phyloP scores from a whole-genome alignment of 2,888 invertebrate species.

The Rhorus exstirpatorius region DNA sequence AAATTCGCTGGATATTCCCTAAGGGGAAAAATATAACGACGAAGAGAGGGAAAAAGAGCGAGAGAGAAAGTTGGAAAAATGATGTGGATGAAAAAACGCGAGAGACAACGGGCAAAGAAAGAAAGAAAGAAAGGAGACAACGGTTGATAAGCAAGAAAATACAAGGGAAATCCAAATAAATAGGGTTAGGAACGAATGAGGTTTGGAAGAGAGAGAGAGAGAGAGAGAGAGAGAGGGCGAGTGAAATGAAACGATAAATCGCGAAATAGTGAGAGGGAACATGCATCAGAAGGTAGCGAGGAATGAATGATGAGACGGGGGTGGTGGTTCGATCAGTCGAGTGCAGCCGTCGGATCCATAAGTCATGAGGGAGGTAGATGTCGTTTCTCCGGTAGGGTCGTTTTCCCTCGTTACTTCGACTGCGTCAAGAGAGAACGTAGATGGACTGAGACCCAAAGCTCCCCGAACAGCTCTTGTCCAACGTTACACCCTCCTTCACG shows the following conservation, averaged over 20 bases:
- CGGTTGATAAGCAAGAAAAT: neutral
- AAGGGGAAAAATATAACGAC: conserved; percentile 9
- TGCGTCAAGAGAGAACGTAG: neutral
- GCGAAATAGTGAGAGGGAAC: conserved; percentile 22
- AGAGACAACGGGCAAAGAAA: neutral
- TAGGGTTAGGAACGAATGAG: conserved; percentile 10
- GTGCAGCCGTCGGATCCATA: conserved; percentile 78
- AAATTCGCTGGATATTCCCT: conserved; percentile 40
- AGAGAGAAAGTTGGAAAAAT: neutral
- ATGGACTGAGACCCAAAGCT: conserved; percentile 1
- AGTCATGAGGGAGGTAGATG: conserved; percentile 77
- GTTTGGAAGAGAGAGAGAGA: conserved; percentile 1
- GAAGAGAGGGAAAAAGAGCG: neutral
- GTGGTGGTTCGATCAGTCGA: conserved; percentile 75
- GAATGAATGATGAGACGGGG: conserved; percentile 44
- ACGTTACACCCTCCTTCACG: conserved; percentile 5
- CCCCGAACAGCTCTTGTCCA: conserved; percentile 28
- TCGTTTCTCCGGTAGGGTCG: conserved; percentile 60
- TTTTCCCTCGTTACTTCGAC: conserved; percentile 39
- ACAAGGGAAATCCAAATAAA: neutral
- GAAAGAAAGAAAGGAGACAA: neutral
- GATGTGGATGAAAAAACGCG: neutral
- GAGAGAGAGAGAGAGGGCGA: conserved; percentile 12
- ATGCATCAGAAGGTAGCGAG: conserved; percentile 47
- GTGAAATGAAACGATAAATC: conserved; percentile 51